Evolutionary conservation across 2,797 vertebrate genomes (phyloP).

Genomic region (Meriones psammophilus): DNA sequence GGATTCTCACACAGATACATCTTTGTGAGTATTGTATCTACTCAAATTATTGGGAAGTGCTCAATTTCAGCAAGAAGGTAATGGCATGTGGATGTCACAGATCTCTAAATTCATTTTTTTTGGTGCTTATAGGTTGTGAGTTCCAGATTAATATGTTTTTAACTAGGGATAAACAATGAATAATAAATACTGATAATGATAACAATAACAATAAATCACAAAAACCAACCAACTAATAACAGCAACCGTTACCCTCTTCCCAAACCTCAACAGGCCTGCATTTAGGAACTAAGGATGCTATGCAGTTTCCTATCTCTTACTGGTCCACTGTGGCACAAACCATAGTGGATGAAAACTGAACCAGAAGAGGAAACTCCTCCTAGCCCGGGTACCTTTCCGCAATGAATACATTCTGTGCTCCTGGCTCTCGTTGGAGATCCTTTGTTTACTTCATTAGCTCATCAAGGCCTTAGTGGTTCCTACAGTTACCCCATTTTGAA

Average conservation of each 20-base stretch:
- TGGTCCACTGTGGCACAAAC: fast-evolving
- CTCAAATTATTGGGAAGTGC: constrained; percentile 2
- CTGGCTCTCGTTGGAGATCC: no score
- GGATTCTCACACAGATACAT: neutral
- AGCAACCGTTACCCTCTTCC: neutral
- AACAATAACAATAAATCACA: no score
- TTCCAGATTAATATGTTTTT: neutral
- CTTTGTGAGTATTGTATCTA: neutral
- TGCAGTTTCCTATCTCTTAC: neutral
- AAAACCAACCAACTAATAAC: neutral
- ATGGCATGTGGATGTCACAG: neutral
- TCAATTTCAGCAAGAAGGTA: neutral
- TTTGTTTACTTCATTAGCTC: neutral
- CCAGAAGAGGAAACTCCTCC: neutral
- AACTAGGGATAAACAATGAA: neutral
- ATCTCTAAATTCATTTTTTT: neutral
- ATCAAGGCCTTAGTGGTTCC: neutral
- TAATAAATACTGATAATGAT: neutral
- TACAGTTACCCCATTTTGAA: constrained; percentile 3
- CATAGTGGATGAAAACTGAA: neutral
- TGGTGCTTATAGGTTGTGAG: neutral
- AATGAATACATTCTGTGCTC: neutral
- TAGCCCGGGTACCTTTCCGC: no score
- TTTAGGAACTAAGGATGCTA: neutral
- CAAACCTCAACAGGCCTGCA: neutral